Conservation (phyloP, 1,140 invertebrate genomes). For the Drosophila varians region DNA sequence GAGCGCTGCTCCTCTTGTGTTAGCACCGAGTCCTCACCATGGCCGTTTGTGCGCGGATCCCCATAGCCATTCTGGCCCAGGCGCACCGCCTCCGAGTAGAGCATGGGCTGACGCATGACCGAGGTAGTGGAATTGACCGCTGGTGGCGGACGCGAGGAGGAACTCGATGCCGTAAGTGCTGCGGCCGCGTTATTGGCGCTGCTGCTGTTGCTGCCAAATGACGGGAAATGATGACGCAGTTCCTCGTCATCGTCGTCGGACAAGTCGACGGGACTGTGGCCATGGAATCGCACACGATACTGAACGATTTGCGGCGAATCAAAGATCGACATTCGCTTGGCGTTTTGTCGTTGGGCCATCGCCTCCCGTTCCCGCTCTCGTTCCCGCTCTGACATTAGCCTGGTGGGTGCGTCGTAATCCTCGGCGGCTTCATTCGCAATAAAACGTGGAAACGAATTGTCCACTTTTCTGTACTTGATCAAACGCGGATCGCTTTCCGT, state of each 20-base stretch:
- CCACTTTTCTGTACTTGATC: constrained; percentile 74
- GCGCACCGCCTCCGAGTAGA: constrained; percentile 61
- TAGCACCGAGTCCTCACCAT: constrained; percentile 28
- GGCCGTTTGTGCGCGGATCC: constrained; percentile 19
- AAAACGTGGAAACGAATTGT: constrained; percentile 72
- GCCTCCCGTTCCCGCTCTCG: not conserved
- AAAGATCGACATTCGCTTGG: constrained; percentile 57
- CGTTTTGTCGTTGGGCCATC: not conserved
- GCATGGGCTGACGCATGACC: constrained; percentile 22
- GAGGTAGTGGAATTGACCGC: no score
- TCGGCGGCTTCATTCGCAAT: constrained; percentile 62
- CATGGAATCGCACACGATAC: constrained; percentile 22
- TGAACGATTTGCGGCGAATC: constrained; percentile 27
- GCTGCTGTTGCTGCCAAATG: not conserved
- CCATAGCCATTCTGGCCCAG: constrained; percentile 47
- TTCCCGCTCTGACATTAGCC: constrained; percentile 19
- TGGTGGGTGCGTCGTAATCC: constrained; percentile 19
- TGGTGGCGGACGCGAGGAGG: not conserved
- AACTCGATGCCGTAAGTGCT: not conserved
- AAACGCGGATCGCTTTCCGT: not conserved
- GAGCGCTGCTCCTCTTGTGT: constrained; percentile 30
- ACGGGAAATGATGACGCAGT: not conserved
- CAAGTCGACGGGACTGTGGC: constrained; percentile 25
- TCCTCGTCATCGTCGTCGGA: constrained; percentile 47
- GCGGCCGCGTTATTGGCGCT: constrained; percentile 1